Conservation (phyloP, 2,797 vertebrate species). For the Amblyraja radiata region DNA sequence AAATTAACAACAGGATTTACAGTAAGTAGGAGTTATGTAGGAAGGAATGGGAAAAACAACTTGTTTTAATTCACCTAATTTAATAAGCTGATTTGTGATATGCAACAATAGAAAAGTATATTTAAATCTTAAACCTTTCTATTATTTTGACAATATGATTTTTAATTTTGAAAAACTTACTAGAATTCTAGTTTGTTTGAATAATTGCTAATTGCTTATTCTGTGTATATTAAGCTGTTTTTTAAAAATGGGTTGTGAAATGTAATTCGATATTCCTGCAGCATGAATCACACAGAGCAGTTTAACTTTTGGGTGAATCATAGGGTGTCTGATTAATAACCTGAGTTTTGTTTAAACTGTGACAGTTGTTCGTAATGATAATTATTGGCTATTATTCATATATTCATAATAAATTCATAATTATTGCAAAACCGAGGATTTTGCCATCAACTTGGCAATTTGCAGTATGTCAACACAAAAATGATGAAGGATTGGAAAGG, state of each 20-base stretch:
- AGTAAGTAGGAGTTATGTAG: constrained; percentile 29
- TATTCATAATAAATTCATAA: background rate
- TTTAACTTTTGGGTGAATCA: background rate
- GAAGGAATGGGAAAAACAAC: background rate
- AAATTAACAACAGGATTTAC: constrained; percentile 30
- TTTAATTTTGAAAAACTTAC: too few species aligned
- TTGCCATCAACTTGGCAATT: background rate
- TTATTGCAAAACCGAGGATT: background rate
- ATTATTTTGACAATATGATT: background rate
- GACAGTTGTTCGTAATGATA: background rate
- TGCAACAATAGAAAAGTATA: background rate
- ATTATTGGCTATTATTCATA: too few species aligned
- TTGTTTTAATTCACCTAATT: constrained; percentile 23
- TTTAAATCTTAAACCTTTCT: background rate
- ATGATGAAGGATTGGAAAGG: background rate
- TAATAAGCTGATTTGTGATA: constrained; percentile 23
- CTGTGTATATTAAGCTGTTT: background rate
- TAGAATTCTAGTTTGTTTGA: background rate
- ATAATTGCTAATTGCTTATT: background rate
- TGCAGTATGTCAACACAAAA: background rate
- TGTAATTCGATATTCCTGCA: constrained; percentile 36
- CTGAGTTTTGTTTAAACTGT: background rate
- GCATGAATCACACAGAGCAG: constrained; percentile 43
- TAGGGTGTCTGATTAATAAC: background rate
- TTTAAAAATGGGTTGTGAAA: background rate